Evolutionary conservation across 53 echinoderm and acorn worm species (phyloP), one percentile per base, ranked within the genome.

Genomic region (Mesocentrotus franciscanus): DNA sequence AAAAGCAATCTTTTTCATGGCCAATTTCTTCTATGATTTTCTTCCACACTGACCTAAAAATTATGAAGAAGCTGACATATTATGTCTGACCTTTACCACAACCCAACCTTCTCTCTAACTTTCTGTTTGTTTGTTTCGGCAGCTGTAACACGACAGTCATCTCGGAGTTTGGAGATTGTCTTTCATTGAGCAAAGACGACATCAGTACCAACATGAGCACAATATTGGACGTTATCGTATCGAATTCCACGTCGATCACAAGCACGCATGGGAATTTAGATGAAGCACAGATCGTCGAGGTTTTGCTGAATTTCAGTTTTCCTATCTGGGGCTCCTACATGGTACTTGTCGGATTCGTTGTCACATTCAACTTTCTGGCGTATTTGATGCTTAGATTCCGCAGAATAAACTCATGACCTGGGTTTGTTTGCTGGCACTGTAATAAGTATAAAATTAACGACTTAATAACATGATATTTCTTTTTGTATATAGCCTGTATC

Each of bases 311-410:
- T 49, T n/a, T 93, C 15, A 10, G 10, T 6, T 34, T 76, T 16
- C 93, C 93, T 11, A 26, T 93, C 1, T 93, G 76, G 74, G 93
- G n/a, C 49, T 93, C 76, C 93, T 59, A 93, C 24, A 4, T 72
- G 75, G 56, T n/a, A 10, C 59, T 93, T 13, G 0, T 56, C 4
- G 93, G 56, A 71, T 74, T 56, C 76, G 15, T 18, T 16, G 56
- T 93, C 29, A 29, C 26, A 10, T 56, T 93, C 76, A 75, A 93
- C 30, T 75, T 56, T 72, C 93, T 93, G 55, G 74, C 93, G 59
- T 93, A 93, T 72, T 15, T 93, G 15, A 29, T 59, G 27, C 93
- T 93, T 14, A 93, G 93, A 56, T 93, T 93, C 66, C 17, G 56
- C 75, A 24, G 93, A 26, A 58, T 6, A 56, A 12, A 39, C 9